Conservation (phyloP, 2,113 vertebrate genomes). For the Cochlearius cochlearius region DNA sequence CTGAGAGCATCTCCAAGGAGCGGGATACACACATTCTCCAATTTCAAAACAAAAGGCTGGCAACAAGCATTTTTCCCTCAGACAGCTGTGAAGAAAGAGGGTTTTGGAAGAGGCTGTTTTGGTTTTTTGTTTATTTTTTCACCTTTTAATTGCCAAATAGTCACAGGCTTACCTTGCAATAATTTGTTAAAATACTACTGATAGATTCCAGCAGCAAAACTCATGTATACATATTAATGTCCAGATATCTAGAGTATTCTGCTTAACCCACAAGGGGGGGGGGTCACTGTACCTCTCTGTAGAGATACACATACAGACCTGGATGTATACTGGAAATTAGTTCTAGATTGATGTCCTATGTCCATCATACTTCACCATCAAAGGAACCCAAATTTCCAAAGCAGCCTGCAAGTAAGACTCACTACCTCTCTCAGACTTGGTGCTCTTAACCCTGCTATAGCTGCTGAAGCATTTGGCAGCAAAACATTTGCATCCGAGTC, state of each 20-base stretch:
- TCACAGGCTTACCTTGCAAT: not conserved
- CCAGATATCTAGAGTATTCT: not conserved
- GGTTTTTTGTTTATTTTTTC: not conserved
- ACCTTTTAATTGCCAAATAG: not conserved
- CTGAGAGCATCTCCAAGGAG: not conserved
- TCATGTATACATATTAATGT: not conserved
- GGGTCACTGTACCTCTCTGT: not conserved
- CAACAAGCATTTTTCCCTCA: not conserved
- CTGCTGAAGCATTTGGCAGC: not conserved
- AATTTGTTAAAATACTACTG: not conserved
- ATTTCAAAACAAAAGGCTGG: not conserved
- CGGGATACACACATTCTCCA: rapidly evolving
- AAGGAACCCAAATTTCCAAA: not conserved
- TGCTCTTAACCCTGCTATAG: not conserved
- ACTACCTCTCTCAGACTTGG: not conserved
- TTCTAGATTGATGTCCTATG: not conserved
- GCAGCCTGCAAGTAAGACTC: not conserved
- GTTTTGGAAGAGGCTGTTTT: not conserved
- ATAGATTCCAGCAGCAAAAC: not conserved
- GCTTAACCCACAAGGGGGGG: not conserved
- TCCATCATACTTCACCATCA: not conserved
- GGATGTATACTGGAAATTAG: not conserved
- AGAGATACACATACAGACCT: not conserved
- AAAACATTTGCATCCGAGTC: not conserved
- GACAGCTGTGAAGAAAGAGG: not conserved